These are phyloP conservation scores for Psittacula cyanocephala DNA, from an alignment of 2,113 vertebrate species.

Conservation along the genomic window DNA sequence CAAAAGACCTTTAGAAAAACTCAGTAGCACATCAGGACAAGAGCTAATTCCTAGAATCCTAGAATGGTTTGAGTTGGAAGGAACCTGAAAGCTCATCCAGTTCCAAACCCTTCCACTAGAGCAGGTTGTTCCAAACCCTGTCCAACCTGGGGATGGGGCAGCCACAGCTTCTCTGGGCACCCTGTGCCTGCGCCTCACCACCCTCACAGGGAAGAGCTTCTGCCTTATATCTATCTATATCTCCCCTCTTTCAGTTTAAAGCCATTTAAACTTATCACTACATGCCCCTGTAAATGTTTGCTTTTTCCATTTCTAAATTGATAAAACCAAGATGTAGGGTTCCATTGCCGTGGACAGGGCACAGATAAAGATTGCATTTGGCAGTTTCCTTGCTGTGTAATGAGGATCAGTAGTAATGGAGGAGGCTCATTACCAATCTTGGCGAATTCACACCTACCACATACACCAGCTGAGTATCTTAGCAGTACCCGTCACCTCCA, in stretches of 20 bases:
- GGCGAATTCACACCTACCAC: neutral
- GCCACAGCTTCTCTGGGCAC: neutral
- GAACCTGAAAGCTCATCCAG: neutral
- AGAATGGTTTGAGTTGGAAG: neutral
- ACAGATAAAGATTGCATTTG: neutral
- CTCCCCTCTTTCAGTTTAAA: neutral
- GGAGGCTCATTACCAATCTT: neutral
- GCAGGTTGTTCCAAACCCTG: no score
- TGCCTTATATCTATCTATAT: neutral
- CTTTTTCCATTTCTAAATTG: neutral
- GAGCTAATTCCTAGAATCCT: neutral
- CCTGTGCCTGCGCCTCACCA: neutral
- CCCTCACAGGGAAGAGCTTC: neutral
- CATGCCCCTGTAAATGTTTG: neutral
- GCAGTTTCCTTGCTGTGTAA: neutral
- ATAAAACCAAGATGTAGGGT: neutral
- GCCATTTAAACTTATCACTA: neutral
- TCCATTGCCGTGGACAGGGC: neutral
- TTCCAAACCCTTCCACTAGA: neutral
- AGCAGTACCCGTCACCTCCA: neutral
- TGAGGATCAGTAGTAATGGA: neutral
- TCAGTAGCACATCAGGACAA: neutral
- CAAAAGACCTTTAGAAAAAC: neutral
- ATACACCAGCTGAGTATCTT: fast-evolving
- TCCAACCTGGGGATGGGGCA: neutral